Evolutionary conservation across 2,113 vertebrate species (phyloP).

Genomic region (Eptatretus burgeri): DNA sequence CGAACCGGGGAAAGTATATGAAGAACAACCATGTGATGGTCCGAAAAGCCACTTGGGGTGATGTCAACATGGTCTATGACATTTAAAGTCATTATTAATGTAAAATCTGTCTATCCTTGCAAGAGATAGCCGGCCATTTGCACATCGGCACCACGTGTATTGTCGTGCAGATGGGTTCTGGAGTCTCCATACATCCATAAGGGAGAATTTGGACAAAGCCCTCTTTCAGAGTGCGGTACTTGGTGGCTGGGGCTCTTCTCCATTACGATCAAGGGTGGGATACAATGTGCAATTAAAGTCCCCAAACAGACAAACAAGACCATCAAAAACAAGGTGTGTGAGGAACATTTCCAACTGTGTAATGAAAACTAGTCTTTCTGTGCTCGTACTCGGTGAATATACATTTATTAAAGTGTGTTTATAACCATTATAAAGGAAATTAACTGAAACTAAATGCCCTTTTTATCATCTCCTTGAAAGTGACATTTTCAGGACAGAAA

Average conservation of each 20-base stretch:
- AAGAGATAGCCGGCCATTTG: background rate
- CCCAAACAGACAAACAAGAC: background rate
- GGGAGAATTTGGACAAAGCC: background rate
- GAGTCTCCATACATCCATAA: background rate
- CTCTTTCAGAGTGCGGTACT: background rate
- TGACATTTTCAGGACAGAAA: too few species aligned
- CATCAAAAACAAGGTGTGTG: too few species aligned
- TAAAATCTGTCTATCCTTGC: background rate
- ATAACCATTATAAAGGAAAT: too few species aligned
- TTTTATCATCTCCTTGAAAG: too few species aligned
- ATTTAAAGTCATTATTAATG: background rate
- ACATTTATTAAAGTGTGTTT: too few species aligned
- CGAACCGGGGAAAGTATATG: background rate
- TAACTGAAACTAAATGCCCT: too few species aligned
- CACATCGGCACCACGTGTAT: constrained; percentile 2
- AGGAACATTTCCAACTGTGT: too few species aligned
- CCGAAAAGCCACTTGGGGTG: background rate
- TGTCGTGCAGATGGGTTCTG: background rate
- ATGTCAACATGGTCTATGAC: background rate
- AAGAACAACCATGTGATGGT: background rate
- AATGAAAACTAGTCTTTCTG: too few species aligned
- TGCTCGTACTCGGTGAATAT: too few species aligned
- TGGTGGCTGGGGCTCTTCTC: background rate
- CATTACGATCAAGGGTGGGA: background rate
- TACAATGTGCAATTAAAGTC: background rate